Conservation (phyloP, 2,888 invertebrate genomes). For the Tetanocera ferruginea region DNA sequence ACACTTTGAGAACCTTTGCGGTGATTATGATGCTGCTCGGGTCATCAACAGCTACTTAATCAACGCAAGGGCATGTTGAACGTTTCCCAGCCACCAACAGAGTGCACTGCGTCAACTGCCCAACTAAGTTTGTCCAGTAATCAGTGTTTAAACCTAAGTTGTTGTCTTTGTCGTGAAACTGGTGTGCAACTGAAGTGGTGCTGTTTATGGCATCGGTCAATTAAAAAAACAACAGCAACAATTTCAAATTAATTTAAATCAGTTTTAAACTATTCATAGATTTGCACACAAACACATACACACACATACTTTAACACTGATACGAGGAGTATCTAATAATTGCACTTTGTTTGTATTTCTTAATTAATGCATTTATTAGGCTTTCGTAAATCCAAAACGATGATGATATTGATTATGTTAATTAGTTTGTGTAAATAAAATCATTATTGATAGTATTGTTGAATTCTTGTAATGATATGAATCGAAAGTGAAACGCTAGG, state of each 20-base stretch:
- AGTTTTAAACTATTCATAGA: background rate
- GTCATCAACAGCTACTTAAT: background rate
- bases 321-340: background rate
- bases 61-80: background rate
- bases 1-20: background rate
- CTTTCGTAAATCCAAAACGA: background rate
- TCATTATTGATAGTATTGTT: conserved; percentile 9
- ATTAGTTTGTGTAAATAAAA: conserved; percentile 26
- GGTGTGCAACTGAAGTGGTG: background rate
- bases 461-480: background rate
- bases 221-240: no score
- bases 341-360: background rate
- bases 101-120: no score
- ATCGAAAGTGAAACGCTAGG: no score
- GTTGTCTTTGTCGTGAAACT: background rate
- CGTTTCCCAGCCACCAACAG: background rate
- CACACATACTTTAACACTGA: background rate
- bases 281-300: no score
- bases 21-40: background rate
- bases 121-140: no score
- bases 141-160: background rate
- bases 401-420: background rate
- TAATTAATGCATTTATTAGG: conserved; percentile 12
- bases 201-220: no score
- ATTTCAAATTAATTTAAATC: background rate